phyloP scores from a whole-genome alignment of 2,888 invertebrate species.

The Cataglyphis albicans region DNA sequence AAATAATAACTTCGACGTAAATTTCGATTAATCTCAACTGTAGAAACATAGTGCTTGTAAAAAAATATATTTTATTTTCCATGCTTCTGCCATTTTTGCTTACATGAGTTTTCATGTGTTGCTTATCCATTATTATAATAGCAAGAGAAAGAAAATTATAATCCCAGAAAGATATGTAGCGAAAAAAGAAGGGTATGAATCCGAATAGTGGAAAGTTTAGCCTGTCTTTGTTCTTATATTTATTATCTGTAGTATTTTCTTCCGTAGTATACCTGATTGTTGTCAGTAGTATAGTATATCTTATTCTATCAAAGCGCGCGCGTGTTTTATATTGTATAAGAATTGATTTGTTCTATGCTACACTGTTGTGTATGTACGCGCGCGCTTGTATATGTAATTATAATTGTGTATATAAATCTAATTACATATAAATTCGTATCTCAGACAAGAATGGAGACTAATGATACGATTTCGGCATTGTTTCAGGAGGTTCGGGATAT shows the following conservation, averaged over 20 bases:
- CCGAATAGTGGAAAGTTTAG: conserved; percentile 83
- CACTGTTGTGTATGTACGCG: background rate
- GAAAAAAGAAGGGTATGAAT: conserved; percentile 63
- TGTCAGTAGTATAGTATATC: conserved; percentile 37
- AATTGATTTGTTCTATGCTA: conserved; percentile 46
- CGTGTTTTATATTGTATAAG: conserved; percentile 56
- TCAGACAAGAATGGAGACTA: conserved; percentile 68
- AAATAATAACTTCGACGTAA: conserved; percentile 7
- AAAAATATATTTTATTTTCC: conserved; percentile 14
- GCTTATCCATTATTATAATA: conserved; percentile 17
- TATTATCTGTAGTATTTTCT: conserved; percentile 51
- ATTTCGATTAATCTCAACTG: conserved; percentile 21
- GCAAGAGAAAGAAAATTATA: background rate
- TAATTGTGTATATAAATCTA: conserved; percentile 4
- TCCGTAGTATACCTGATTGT: conserved; percentile 61
- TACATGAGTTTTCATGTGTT: conserved; percentile 29
- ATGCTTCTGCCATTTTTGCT: conserved; percentile 26
- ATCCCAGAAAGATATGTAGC: conserved; percentile 54
- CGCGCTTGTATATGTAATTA: conserved; percentile 18
- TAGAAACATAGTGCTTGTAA: background rate
- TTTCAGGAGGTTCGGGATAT: conserved; percentile 88
- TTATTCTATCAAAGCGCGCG: conserved; percentile 71
- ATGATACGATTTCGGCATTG: conserved; percentile 79
- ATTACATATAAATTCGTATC: background rate
- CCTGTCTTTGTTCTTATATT: conserved; percentile 80